These are phyloP conservation scores for Haliclona indistincta DNA, from an alignment of 37 sponge, comb jelly and placozoan genomes.

Conservation along the genomic window DNA sequence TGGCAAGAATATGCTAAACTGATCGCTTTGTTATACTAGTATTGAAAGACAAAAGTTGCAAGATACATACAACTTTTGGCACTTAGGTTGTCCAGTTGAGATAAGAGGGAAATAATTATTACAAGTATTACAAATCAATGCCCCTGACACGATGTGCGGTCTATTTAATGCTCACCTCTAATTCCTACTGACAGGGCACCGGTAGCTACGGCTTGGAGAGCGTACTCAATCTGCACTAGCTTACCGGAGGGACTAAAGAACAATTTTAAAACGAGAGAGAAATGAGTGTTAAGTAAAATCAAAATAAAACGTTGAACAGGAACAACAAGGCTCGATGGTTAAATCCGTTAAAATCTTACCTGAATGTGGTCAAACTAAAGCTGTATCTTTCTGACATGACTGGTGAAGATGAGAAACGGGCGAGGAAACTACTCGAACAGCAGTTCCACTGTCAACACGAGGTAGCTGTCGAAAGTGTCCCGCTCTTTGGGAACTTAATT, in stretches of 20 bases:
- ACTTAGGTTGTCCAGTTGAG: not conserved
- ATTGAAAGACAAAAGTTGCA: not conserved
- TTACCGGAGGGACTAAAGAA: slow-evolving; percentile 90
- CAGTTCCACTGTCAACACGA: too few species aligned
- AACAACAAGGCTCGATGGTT: too few species aligned
- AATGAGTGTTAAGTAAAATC: not conserved
- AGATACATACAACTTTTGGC: not conserved
- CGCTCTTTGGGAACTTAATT: too few species aligned
- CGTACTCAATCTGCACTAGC: slow-evolving; percentile 98
- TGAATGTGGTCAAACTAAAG: slow-evolving; percentile 97
- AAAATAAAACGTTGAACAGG: not conserved
- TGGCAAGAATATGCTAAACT: not conserved
- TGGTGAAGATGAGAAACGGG: too few species aligned
- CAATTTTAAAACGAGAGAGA: not conserved
- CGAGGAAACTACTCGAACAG: too few species aligned
- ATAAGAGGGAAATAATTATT: too few species aligned
- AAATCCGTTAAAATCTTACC: slow-evolving; percentile 41
- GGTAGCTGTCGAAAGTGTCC: too few species aligned
- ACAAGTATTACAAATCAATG: too few species aligned
- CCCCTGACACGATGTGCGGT: not conserved
- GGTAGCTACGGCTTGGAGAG: slow-evolving; percentile 91
- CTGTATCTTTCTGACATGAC: slow-evolving; percentile 92
- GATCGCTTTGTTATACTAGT: not conserved
- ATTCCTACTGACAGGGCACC: slow-evolving; percentile 97
- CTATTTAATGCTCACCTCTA: slow-evolving; percentile 58